Percentiles rank a stretch among this genome's conserved stretches.
phyloP scores from a whole-genome alignment of 2,113 vertebrate species.

The Paraplagusia blochii region DNA sequence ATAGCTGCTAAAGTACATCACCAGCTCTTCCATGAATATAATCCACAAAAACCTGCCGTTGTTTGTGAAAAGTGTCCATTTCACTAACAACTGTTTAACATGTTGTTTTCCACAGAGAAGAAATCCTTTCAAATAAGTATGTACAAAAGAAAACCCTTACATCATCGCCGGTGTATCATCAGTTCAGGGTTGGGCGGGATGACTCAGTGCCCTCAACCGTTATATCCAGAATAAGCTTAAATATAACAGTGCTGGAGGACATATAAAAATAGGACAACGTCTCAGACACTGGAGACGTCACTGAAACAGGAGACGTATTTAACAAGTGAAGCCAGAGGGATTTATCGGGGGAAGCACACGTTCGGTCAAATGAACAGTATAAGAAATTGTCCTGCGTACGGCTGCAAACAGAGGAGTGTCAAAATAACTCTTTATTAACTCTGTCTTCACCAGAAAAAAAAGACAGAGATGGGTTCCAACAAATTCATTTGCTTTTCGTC shows the following conservation, averaged over 20 bases:
- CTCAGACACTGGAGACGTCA: conserved; percentile 4
- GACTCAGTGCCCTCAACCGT: conserved; percentile 16
- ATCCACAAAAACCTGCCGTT: conserved; percentile 2
- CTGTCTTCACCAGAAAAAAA: too few species aligned
- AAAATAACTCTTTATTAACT: conserved; percentile 1
- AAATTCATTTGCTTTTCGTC: too few species aligned
- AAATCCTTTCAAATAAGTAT: conserved; percentile 4
- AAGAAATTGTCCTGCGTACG: conserved; percentile 6
- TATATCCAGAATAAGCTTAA: conserved; percentile 5
- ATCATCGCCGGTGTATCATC: conserved; percentile 2
- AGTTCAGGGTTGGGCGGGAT: conserved; percentile 5
- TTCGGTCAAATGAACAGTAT: conserved; percentile 11
- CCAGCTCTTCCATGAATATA: conserved; percentile 17
- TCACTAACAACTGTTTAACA: conserved; percentile 12
- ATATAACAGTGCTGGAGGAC: neutral
- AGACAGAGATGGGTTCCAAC: neutral
- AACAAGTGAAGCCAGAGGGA: conserved; percentile 1
- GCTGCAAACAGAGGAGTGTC: neutral
- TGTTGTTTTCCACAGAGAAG: conserved; percentile 1
- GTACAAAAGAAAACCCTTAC: conserved; percentile 2
- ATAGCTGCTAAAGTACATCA: neutral
- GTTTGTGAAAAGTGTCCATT: conserved; percentile 15
- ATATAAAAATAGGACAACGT: conserved; percentile 2
- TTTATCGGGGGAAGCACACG: neutral
- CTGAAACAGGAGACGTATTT: conserved; percentile 1